A percentile compares a stretch with the other conserved stretches of the same genome.
Evolutionary conservation across 2,113 vertebrate species (phyloP).

Genomic region (Alethe castanea): DNA sequence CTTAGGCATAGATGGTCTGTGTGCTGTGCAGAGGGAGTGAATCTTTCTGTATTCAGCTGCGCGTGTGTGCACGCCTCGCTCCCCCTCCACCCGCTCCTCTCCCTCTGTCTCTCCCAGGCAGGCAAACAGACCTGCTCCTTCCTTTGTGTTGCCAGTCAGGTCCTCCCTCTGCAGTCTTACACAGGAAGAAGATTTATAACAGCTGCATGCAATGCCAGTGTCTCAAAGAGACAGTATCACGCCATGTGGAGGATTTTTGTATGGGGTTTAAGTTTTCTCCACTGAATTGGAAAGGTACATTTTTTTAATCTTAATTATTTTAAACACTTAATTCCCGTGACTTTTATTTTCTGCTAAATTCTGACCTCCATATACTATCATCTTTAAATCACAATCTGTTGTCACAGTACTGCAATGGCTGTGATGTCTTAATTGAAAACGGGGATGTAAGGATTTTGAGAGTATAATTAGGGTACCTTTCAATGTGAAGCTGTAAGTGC

Average conservation of each 20-base stretch:
- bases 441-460: constrained; percentile 30
- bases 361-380: constrained; percentile 57
- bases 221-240: constrained; percentile 47
- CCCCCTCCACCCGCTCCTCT: neutral
- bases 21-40: constrained; percentile 31
- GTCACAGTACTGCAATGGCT: constrained; percentile 54
- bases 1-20: constrained; percentile 14
- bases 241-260: constrained; percentile 61
- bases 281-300: constrained; percentile 65
- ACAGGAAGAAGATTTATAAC: constrained; percentile 60
- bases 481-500: neutral
- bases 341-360: constrained; percentile 56
- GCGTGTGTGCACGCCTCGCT: neutral
- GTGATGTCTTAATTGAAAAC: constrained; percentile 71
- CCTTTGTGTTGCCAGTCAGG: constrained; percentile 41
- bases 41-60: neutral
- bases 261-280: constrained; percentile 61
- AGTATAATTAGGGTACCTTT: constrained; percentile 48
- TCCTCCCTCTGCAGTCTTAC: constrained; percentile 48
- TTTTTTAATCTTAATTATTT: constrained; percentile 64
- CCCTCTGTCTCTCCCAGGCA: neutral
- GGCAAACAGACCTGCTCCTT: constrained; percentile 20
- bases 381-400: constrained; percentile 59
- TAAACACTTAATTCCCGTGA: constrained; percentile 58
- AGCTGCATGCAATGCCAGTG: constrained; percentile 34